A percentile compares a stretch with the other conserved stretches of the same genome.
Evolutionary conservation across 2,113 vertebrate species (phyloP).

Genomic region (Ursus arctos): DNA sequence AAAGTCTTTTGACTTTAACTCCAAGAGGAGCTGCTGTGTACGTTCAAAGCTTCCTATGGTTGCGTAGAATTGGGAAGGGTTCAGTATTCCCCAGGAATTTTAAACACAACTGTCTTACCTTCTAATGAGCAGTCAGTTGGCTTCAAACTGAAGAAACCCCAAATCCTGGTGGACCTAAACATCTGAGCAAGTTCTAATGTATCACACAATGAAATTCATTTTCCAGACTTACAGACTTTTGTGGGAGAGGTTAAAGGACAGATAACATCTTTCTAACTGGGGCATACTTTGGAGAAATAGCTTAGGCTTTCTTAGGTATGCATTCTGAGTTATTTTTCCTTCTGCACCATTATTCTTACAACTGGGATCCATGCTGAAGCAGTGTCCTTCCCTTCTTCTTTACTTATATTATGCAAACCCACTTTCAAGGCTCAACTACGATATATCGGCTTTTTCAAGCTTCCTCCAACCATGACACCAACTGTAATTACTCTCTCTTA

Average conservation of each 20-base stretch:
- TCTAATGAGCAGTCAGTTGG: neutral
- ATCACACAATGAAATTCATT: neutral
- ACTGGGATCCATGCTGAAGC: neutral
- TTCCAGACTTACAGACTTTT: neutral
- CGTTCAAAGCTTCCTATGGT: neutral
- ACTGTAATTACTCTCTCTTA: neutral
- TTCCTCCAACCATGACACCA: neutral
- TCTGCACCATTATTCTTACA: neutral
- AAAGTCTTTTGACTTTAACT: conserved; percentile 21
- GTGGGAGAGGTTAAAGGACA: neutral
- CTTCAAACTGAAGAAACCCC: neutral
- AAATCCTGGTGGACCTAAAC: neutral
- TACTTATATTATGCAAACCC: neutral
- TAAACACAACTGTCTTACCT: neutral
- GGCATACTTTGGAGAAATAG: neutral
- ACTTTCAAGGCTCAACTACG: neutral
- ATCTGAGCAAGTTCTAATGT: neutral
- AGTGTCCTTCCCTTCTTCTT: neutral
- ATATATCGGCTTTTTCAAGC: neutral
- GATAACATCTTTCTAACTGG: neutral
- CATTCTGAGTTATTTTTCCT: neutral
- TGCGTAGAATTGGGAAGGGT: neutral
- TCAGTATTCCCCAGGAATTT: neutral
- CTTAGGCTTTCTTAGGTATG: neutral
- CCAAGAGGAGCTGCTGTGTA: neutral